Percentiles rank a stretch among this genome's conserved stretches.
These are phyloP conservation scores for Sebastes oblongus DNA, from an alignment of 2,797 vertebrate genomes.

Conservation along the genomic window DNA sequence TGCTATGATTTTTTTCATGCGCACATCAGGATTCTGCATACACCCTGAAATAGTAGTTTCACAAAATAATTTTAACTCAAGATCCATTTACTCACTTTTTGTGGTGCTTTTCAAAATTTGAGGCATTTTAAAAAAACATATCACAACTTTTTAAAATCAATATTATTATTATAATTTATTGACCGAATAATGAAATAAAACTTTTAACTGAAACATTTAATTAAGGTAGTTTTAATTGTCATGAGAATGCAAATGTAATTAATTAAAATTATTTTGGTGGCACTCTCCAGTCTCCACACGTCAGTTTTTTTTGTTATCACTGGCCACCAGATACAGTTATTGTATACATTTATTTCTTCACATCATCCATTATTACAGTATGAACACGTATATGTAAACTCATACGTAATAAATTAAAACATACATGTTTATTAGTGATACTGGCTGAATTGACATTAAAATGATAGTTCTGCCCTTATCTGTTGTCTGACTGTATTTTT, in stretches of 20 bases:
- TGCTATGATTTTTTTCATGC: too few species aligned
- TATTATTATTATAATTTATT: not conserved
- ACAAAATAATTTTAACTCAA: too few species aligned
- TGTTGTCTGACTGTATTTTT: not conserved
- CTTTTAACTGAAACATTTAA: not conserved
- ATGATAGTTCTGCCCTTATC: not conserved
- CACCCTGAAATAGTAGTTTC: too few species aligned
- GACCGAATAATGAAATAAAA: not conserved
- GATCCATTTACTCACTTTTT: not conserved
- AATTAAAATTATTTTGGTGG: not conserved
- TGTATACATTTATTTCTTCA: not conserved
- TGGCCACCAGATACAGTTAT: not conserved
- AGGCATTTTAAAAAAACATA: not conserved
- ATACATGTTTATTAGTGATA: not conserved
- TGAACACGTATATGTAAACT: constrained; percentile 11
- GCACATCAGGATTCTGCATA: too few species aligned
- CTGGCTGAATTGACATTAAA: not conserved
- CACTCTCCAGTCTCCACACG: not conserved
- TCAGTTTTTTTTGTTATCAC: not conserved
- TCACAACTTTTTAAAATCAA: not conserved
- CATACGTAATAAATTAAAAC: not conserved
- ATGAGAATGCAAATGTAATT: not conserved
- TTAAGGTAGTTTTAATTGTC: not conserved
- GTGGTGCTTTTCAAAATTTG: not conserved
- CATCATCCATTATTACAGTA: not conserved